Conservation (phyloP, 2,113 vertebrate genomes). For the Pandion haliaetus region DNA sequence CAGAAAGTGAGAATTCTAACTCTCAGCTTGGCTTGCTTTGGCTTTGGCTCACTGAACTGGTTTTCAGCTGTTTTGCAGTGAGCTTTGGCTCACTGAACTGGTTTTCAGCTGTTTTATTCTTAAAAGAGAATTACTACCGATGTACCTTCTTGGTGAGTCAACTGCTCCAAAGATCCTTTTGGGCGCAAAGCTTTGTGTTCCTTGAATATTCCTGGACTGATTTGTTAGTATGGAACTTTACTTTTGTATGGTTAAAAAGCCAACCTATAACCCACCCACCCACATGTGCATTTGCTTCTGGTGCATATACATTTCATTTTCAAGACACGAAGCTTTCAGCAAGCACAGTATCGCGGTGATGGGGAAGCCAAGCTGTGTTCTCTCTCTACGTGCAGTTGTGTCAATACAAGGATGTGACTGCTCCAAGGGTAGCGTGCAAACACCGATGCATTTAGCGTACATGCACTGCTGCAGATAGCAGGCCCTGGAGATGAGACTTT, state of each 20-base stretch:
- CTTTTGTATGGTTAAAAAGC: neutral
- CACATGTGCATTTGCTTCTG: neutral
- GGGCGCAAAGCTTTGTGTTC: neutral
- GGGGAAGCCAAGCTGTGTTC: neutral
- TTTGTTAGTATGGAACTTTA: neutral
- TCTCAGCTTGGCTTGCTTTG: neutral
- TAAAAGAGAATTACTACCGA: neutral
- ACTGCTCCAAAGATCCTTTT: neutral
- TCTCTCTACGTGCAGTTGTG: neutral
- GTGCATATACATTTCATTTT: neutral
- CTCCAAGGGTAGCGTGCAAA: neutral
- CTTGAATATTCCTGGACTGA: neutral
- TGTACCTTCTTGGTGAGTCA: neutral
- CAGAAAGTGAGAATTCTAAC: neutral
- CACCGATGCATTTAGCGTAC: fast-evolving
- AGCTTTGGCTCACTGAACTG: neutral
- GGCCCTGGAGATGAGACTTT: neutral
- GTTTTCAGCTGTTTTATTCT: neutral
- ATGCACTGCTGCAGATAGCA: neutral
- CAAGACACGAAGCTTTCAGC: neutral
- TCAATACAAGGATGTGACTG: neutral
- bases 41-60: neutral
- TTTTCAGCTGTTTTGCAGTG: neutral
- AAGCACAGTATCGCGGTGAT: fast-evolving
- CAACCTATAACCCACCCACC: neutral